phyloP scores from a whole-genome alignment of 2,888 invertebrate genomes.

The Mythimna ferrago region DNA sequence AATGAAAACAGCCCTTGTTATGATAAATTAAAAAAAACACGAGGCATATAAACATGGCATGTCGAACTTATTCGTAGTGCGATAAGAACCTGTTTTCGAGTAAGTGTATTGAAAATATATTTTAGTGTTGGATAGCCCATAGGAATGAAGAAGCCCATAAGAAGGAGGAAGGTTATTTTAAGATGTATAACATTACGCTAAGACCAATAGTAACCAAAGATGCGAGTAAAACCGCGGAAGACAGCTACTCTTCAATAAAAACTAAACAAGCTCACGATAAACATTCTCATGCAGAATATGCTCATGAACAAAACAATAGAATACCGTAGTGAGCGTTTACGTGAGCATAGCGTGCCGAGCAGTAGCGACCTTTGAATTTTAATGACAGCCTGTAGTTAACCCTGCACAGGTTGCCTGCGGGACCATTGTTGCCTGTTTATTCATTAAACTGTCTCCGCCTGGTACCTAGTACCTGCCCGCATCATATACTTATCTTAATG shows the following conservation, averaged over 20 bases:
- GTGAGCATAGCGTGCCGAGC: conserved; percentile 73
- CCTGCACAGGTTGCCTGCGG: conserved; percentile 53
- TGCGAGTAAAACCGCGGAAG: too few species aligned
- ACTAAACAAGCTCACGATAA: conserved; percentile 20
- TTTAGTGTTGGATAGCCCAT: too few species aligned
- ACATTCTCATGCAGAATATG: conserved; percentile 24
- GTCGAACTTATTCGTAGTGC: too few species aligned
- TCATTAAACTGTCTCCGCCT: conserved; percentile 58
- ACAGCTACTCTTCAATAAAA: conserved; percentile 18
- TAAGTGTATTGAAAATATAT: too few species aligned
- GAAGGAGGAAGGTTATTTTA: too few species aligned
- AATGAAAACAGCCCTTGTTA: too few species aligned
- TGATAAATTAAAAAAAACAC: too few species aligned
- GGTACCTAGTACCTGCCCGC: conserved; percentile 50
- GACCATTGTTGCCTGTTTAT: conserved; percentile 56
- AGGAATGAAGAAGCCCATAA: too few species aligned
- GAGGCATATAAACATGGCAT: too few species aligned
- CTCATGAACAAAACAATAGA: conserved; percentile 53
- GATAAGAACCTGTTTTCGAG: too few species aligned
- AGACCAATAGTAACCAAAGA: too few species aligned
- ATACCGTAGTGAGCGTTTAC: conserved; percentile 49
- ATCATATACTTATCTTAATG: conserved; percentile 40
- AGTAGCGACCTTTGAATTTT: conserved; percentile 80
- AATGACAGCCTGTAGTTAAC: conserved; percentile 66
- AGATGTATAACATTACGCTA: too few species aligned